phyloP scores from a whole-genome alignment of 2,113 vertebrate species.

The Scolopax mira region DNA sequence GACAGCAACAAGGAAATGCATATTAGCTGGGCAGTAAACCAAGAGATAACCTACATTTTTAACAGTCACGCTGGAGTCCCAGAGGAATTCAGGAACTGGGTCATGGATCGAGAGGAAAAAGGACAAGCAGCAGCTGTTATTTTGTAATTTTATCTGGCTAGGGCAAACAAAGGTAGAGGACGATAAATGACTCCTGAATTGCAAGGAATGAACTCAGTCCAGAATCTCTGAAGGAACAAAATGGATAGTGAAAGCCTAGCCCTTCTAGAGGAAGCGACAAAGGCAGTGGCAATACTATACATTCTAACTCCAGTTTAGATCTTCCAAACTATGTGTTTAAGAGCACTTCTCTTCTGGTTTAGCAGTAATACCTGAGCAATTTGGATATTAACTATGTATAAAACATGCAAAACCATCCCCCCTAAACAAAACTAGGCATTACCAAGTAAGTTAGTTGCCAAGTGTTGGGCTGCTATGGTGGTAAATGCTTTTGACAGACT shows the following conservation, averaged over 20 bases:
- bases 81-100: slow-evolving; percentile 49
- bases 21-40: slow-evolving; percentile 28
- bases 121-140: slow-evolving; percentile 28
- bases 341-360: background rate
- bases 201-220: slow-evolving; percentile 2
- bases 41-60: slow-evolving; percentile 43
- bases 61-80: slow-evolving; percentile 4
- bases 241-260: background rate
- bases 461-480: background rate
- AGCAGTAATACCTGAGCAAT: background rate
- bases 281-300: background rate
- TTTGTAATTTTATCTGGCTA: slow-evolving; percentile 36
- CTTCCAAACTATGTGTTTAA: background rate
- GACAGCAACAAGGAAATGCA: slow-evolving; percentile 33
- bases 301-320: background rate
- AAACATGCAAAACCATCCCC: background rate
- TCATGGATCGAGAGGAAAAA: slow-evolving; percentile 17
- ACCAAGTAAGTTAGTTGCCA: background rate
- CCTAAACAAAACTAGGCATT: background rate
- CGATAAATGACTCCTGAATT: slow-evolving; percentile 11
- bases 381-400: background rate
- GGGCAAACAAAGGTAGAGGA: background rate
- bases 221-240: background rate
- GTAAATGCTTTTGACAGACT: background rate
- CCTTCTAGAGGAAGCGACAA: background rate